Percentiles rank a stretch among this genome's conserved stretches.
Evolutionary conservation across 2,113 vertebrate species (phyloP).

Genomic region (Podilymbus podiceps): DNA sequence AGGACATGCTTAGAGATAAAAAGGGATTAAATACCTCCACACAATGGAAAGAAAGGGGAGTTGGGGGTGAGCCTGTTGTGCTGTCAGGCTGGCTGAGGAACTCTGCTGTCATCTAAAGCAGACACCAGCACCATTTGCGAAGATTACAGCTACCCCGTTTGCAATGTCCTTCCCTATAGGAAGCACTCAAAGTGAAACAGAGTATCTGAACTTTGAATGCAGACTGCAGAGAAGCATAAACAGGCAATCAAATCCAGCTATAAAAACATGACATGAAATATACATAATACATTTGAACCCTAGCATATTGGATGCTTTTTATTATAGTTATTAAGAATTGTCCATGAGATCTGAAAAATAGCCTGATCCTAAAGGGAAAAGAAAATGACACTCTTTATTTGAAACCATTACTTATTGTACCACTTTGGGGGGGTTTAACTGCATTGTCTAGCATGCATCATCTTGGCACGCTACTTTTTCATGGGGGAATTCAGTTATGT

Average conservation of each 20-base stretch:
- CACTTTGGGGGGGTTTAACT: slow-evolving; percentile 27
- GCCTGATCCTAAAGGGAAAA: slow-evolving; percentile 16
- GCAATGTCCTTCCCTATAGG: slow-evolving; percentile 11
- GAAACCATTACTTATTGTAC: slow-evolving; percentile 52
- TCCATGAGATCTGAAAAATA: slow-evolving; percentile 38
- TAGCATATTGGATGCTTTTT: slow-evolving; percentile 40
- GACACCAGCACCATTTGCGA: not conserved
- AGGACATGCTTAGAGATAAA: slow-evolving; percentile 11
- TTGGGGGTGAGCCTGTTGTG: not conserved
- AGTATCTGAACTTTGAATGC: slow-evolving; percentile 22
- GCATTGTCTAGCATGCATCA: slow-evolving; percentile 52
- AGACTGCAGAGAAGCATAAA: slow-evolving; percentile 29
- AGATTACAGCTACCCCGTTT: not conserved
- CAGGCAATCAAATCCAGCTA: slow-evolving; percentile 51
- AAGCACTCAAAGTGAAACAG: slow-evolving; percentile 21
- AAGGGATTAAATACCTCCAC: not conserved
- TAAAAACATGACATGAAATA: slow-evolving; percentile 32
- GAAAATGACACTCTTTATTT: slow-evolving; percentile 59
- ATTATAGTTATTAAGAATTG: slow-evolving; percentile 45
- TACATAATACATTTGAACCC: slow-evolving; percentile 1
- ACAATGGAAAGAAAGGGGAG: not conserved
- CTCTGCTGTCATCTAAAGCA: not conserved
- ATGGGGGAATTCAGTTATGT: slow-evolving; percentile 31
- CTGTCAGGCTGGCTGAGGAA: not conserved
- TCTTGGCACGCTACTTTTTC: slow-evolving; percentile 38